Base-by-base conservation (phyloP, 2,888 invertebrate species). In the Ctenicera cuprea region DNA sequence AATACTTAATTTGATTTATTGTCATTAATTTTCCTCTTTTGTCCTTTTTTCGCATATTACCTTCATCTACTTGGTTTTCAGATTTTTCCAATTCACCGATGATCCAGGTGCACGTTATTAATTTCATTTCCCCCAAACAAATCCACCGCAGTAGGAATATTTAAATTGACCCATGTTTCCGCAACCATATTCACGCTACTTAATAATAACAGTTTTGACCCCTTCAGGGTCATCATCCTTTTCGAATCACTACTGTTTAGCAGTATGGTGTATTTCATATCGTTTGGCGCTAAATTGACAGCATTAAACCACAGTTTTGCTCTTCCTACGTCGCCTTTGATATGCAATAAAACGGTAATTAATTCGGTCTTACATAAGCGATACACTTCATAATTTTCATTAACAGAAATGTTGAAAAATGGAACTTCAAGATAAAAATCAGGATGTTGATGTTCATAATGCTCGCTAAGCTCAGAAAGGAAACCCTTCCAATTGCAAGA, bases 291-390 rank as follows among this genome's bases (percentile, higher is more conserved):
- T 33, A 59, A 37, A 33, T 11, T 33, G 3, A 59, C 20, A 3
- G 12, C 30, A 16, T 37, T 59, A n/a, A 59, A 59, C 59, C 33
- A 37, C 3, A 59, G 3, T 20, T 37, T 59, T 30, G 4, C 59
- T 11, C 1, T 1, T 37, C 8, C 16, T 12, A 59, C 2, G 0
- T 1, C 1, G 11, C 16, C 30, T 37, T 59, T 59, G n/a, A 5
- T 59, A 4, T 59, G 59, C 16, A 59, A 22, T n/a, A 59, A 18
- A 3, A 59, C 2, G 1, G 30, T 4, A n/a, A 37, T 4, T 2
- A 33, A 3, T n/a, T 37, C 33, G 14, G 11, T 11, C 30, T 59
- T 14, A 14, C 1, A 11, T 12, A 59, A 14, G 16, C 37, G 37
- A 30, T 37, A 30, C 37, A 16, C 3, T 33, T 59, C 59, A 22